Conservation (phyloP, 2,888 invertebrate species). For the Mechanitis messenoides region DNA sequence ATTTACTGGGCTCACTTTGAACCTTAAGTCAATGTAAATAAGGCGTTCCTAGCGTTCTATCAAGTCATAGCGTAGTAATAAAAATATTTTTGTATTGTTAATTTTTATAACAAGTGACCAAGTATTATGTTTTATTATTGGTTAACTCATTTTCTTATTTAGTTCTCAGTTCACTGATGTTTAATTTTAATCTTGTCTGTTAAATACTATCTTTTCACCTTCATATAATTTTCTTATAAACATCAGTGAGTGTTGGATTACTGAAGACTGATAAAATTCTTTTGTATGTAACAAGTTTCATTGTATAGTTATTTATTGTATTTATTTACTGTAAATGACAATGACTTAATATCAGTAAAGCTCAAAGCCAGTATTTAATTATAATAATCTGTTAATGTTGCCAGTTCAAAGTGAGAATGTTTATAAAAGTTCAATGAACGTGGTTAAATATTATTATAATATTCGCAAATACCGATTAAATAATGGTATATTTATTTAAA, state of each 20-base stretch:
- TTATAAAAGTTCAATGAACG: background rate
- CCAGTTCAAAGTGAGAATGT: conserved; percentile 1
- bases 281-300: conserved; percentile 17
- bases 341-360: conserved; percentile 15
- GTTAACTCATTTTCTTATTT: conserved; percentile 15
- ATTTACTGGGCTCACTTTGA: too few species aligned
- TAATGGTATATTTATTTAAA: conserved; percentile 30
- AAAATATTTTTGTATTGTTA: background rate
- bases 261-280: conserved; percentile 27
- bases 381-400: conserved; percentile 12
- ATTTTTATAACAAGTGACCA: background rate
- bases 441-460: conserved; percentile 6
- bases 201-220: background rate
- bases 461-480: conserved; percentile 11
- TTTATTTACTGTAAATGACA: conserved; percentile 23
- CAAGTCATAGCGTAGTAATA: too few species aligned
- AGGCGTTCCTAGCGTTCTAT: too few species aligned
- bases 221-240: background rate
- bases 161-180: conserved; percentile 16
- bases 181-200: background rate
- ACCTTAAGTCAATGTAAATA: too few species aligned
- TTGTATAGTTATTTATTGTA: conserved; percentile 28
- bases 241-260: conserved; percentile 17
- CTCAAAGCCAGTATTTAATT: conserved; percentile 25
- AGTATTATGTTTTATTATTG: conserved; percentile 4